Conservation (phyloP, 2,797 vertebrate species). For the Coccyzus lansbergi region DNA sequence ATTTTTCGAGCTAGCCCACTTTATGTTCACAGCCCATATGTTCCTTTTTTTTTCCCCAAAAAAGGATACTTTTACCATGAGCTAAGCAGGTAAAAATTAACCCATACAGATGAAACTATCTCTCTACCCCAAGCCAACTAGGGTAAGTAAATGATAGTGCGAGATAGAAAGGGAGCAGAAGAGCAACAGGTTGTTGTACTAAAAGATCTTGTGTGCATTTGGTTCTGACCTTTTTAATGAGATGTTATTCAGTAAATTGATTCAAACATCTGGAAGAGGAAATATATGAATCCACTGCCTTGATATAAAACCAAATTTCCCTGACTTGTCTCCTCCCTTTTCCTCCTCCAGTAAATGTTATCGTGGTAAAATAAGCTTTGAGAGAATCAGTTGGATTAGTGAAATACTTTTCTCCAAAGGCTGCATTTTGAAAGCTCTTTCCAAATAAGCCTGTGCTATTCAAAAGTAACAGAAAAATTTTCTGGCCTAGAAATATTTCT, state of each 20-base stretch:
- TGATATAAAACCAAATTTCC: not conserved
- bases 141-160: not conserved
- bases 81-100: not conserved
- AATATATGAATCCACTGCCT: not conserved
- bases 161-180: not conserved
- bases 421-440: constrained; percentile 21
- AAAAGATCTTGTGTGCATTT: not conserved
- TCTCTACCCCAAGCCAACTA: not conserved
- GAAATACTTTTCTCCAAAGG: constrained; percentile 11
- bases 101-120: not conserved
- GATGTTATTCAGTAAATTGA: not conserved
- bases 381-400: constrained; percentile 19
- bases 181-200: not conserved
- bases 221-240: not conserved
- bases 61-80: not conserved
- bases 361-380: constrained; percentile 1
- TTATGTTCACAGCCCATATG: not conserved
- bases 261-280: not conserved
- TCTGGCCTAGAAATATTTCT: not conserved
- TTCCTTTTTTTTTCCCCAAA: not conserved
- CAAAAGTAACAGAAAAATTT: constrained; percentile 7
- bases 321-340: not conserved
- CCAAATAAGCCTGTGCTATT: not conserved
- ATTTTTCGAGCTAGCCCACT: not conserved
- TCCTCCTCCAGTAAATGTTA: not conserved